Conservation (phyloP, 2,888 invertebrate species). For the Drosophila quinaria region DNA sequence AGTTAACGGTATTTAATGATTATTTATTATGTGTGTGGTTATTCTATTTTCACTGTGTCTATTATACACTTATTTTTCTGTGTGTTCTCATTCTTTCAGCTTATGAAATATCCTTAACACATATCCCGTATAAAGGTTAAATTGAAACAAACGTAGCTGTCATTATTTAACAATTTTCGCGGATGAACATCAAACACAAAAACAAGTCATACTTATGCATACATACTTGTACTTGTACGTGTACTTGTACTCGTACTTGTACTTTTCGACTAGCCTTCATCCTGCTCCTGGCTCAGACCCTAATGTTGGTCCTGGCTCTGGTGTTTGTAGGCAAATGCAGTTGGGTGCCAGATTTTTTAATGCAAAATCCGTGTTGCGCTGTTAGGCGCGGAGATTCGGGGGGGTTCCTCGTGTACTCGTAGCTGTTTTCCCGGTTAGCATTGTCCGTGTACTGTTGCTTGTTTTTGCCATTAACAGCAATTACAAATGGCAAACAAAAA, state of each 20-base stretch:
- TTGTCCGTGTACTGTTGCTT: constrained; percentile 41
- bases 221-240: constrained; percentile 18
- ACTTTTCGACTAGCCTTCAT: constrained; percentile 19
- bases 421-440: constrained; percentile 33
- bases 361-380: constrained; percentile 68
- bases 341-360: constrained; percentile 64
- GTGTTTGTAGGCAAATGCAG: constrained; percentile 16
- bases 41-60: background rate
- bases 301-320: background rate
- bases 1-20: no score
- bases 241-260: constrained; percentile 19
- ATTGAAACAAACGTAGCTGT: constrained; percentile 55
- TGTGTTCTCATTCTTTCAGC: no score
- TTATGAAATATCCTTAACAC: background rate
- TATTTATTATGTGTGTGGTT: no score
- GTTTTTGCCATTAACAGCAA: constrained; percentile 75
- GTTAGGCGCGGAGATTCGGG: constrained; percentile 7
- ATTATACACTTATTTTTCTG: no score
- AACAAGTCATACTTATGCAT: constrained; percentile 5
- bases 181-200: constrained; percentile 21
- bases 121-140: constrained; percentile 23
- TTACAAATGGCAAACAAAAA: constrained; percentile 70
- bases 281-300: background rate
- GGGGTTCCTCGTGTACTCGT: constrained; percentile 2
- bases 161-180: constrained; percentile 68